These are phyloP conservation scores for Tragopan temminckii DNA, from an alignment of 2,797 vertebrate genomes.

Conservation along the genomic window DNA sequence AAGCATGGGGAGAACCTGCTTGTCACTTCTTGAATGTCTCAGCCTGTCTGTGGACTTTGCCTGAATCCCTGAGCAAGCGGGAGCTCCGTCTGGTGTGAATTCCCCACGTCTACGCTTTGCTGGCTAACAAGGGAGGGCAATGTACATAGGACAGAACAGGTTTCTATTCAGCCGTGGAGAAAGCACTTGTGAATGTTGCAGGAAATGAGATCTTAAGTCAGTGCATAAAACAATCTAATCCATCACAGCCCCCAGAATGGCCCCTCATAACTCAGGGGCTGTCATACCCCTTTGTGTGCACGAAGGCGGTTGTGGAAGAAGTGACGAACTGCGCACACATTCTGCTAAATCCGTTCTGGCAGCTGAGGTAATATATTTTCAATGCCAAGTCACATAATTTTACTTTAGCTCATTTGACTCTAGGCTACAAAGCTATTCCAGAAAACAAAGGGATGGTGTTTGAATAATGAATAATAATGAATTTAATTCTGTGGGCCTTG, in stretches of 20 bases:
- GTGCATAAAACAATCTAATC: conserved; percentile 88
- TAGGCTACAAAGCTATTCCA: conserved; percentile 84
- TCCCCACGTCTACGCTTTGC: neutral
- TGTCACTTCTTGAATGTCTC: conserved; percentile 55
- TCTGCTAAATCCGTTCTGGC: conserved; percentile 86
- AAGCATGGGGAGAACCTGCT: neutral
- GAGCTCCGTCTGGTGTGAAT: conserved; percentile 31
- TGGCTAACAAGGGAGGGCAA: conserved; percentile 58
- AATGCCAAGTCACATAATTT: conserved; percentile 88
- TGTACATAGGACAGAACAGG: conserved; percentile 55
- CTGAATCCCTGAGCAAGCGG: conserved; percentile 45
- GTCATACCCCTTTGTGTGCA: conserved; percentile 79
- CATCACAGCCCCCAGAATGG: conserved; percentile 84
- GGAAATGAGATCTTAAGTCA: conserved; percentile 89
- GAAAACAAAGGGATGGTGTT: conserved; percentile 84
- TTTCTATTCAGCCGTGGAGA: conserved; percentile 80
- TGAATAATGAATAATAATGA: conserved; percentile 85
- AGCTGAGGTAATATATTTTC: conserved; percentile 85
- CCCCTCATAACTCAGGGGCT: conserved; percentile 85
- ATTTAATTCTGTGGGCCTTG: conserved; percentile 78
- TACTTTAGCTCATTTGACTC: conserved; percentile 87
- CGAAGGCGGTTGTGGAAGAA: conserved; percentile 81
- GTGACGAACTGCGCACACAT: conserved; percentile 82
- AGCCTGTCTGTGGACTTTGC: conserved; percentile 32
- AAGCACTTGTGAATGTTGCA: conserved; percentile 85